Evolutionary conservation across 2,113 vertebrate genomes (phyloP).

Genomic region (Callipepla californica): DNA sequence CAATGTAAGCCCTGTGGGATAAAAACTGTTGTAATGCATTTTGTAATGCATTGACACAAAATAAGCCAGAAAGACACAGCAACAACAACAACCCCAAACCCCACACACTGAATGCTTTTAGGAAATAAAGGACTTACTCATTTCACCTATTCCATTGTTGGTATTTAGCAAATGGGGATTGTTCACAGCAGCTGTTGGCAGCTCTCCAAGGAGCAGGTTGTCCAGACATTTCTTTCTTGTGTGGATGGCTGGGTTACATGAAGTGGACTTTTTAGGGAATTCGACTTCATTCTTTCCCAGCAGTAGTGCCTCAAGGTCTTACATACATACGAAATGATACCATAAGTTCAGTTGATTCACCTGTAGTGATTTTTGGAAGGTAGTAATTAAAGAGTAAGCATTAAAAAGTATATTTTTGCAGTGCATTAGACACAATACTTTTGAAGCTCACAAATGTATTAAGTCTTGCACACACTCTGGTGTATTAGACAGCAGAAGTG

Average conservation of each 20-base stretch:
- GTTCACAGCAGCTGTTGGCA: not conserved
- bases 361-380: not conserved
- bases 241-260: not conserved
- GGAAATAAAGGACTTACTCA: not conserved
- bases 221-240: not conserved
- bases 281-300: not conserved
- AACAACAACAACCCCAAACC: not conserved
- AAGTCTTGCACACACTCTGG: not conserved
- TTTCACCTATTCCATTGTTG: not conserved
- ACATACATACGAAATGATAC: not conserved
- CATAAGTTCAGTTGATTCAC: not conserved
- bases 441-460: not conserved
- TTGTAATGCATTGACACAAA: not conserved
- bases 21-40: not conserved
- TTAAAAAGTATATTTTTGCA: not conserved
- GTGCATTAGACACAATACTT: constrained; percentile 2
- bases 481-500: not conserved
- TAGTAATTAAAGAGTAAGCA: not conserved
- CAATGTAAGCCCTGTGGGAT: not conserved
- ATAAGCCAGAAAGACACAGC: not conserved
- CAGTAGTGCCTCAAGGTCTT: not conserved
- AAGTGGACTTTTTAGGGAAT: not conserved
- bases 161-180: not conserved
- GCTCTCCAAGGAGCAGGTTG: not conserved
- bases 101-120: not conserved